Percentiles rank a stretch among this genome's conserved stretches.
Conservation (phyloP, 2,113 vertebrate species). For the Elephas maximus region DNA sequence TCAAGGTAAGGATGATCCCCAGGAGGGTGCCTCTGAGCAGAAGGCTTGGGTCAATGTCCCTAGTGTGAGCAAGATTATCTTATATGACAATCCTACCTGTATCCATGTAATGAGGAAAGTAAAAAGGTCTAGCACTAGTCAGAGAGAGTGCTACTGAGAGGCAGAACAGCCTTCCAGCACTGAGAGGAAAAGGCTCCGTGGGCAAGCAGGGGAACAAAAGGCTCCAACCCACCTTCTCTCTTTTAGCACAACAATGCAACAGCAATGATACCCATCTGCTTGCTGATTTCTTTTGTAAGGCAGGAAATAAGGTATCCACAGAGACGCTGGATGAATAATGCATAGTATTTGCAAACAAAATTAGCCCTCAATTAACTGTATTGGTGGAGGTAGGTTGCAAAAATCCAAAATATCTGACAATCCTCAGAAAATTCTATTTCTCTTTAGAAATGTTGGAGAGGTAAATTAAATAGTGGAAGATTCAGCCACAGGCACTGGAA, state of each 20-base stretch:
- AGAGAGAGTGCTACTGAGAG: not conserved
- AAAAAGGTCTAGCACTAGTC: not conserved
- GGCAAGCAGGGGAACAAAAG: slow-evolving; percentile 17
- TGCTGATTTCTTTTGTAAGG: slow-evolving; percentile 62
- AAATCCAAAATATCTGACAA: slow-evolving; percentile 31
- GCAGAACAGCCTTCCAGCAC: not conserved
- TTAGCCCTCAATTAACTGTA: slow-evolving; percentile 59
- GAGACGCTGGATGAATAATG: slow-evolving; percentile 70
- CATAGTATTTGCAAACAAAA: slow-evolving; percentile 67
- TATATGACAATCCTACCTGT: not conserved
- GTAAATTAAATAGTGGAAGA: not conserved
- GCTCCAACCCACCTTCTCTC: slow-evolving; percentile 7
- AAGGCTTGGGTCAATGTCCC: not conserved
- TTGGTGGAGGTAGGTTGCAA: not conserved
- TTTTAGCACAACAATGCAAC: not conserved
- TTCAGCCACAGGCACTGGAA: not conserved
- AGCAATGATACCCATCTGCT: slow-evolving; percentile 45
- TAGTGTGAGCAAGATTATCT: not conserved
- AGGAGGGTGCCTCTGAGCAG: not conserved
- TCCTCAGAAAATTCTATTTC: slow-evolving; percentile 29
- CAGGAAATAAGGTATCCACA: slow-evolving; percentile 70
- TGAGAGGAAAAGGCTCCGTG: slow-evolving; percentile 26
- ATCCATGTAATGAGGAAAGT: not conserved
- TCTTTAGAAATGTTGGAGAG: not conserved
- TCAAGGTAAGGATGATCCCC: not conserved